A percentile compares a stretch with the other conserved stretches of the same genome.
phyloP scores from a whole-genome alignment of 2,888 invertebrate genomes.

The Sinodicranocentrus sp. region DNA sequence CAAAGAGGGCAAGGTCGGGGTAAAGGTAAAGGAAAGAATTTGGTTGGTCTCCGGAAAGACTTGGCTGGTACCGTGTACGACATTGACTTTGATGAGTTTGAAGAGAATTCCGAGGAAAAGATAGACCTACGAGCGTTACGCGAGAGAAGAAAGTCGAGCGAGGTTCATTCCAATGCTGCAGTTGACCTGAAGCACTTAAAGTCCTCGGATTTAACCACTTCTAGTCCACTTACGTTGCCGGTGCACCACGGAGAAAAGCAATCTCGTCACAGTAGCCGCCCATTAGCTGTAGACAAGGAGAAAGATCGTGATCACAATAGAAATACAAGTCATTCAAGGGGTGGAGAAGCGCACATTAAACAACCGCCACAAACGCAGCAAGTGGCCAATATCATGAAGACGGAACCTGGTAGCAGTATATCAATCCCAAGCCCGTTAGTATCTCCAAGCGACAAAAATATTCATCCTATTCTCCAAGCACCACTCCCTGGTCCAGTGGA shows the following conservation, averaged over 20 bases:
- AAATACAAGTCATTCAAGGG: not conserved
- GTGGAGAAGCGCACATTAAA: not conserved
- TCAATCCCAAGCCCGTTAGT: not conserved
- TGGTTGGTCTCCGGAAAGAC: constrained; percentile 75
- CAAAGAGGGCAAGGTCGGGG: constrained; percentile 79
- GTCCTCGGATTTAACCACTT: constrained; percentile 16
- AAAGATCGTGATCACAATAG: constrained; percentile 19
- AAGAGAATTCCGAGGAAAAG: constrained; percentile 82
- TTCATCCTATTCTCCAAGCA: constrained; percentile 75
- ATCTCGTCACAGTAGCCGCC: constrained; percentile 22
- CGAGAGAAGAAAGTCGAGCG: constrained; percentile 75
- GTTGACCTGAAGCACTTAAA: constrained; percentile 22
- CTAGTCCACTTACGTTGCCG: constrained; percentile 52
- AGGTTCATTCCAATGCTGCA: constrained; percentile 63
- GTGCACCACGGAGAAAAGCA: constrained; percentile 27
- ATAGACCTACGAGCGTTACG: constrained; percentile 75
- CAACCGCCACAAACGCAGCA: constrained; percentile 9
- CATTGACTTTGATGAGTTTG: constrained; percentile 89
- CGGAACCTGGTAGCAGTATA: not conserved
- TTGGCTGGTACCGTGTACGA: constrained; percentile 88
- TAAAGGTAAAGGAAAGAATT: constrained; percentile 79
- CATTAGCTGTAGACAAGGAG: not conserved
- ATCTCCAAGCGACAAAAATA: not conserved
- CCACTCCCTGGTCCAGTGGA: constrained; percentile 92
- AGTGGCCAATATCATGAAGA: not conserved